Percentiles rank a stretch among this genome's conserved stretches.
Evolutionary conservation across 2,797 vertebrate genomes (phyloP).

Genomic region (Smutsia gigantea): DNA sequence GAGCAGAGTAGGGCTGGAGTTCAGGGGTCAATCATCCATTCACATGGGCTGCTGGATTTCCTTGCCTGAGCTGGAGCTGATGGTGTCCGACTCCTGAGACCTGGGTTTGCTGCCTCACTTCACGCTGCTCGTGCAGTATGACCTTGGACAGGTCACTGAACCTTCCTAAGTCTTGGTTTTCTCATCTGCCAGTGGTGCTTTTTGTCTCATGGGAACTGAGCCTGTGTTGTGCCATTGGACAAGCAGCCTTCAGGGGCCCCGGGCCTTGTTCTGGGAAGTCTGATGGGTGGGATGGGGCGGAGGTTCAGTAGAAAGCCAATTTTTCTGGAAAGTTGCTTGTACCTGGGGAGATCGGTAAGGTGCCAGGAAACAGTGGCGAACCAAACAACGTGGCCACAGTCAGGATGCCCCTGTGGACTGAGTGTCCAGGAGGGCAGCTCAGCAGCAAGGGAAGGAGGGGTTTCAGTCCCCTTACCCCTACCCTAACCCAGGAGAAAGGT

Average conservation of each 20-base stretch:
- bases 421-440: neutral
- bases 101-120: neutral
- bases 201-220: neutral
- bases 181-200: neutral
- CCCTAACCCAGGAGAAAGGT: neutral
- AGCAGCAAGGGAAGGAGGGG: neutral
- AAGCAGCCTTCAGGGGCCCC: neutral
- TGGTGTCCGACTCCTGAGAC: neutral
- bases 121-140: neutral
- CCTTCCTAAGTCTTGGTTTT: neutral
- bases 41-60: neutral
- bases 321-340: slow-evolving; percentile 9
- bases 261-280: neutral
- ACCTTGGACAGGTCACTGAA: neutral
- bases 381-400: neutral
- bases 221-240: neutral
- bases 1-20: neutral
- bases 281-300: neutral
- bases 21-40: too few species aligned
- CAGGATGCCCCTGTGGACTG: neutral
- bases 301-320: neutral
- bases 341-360: neutral
- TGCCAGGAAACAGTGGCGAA: neutral
- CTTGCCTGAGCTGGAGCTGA: neutral
- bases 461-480: neutral